phyloP scores from a whole-genome alignment of 2,888 invertebrate species.

The Ellobium chinense region DNA sequence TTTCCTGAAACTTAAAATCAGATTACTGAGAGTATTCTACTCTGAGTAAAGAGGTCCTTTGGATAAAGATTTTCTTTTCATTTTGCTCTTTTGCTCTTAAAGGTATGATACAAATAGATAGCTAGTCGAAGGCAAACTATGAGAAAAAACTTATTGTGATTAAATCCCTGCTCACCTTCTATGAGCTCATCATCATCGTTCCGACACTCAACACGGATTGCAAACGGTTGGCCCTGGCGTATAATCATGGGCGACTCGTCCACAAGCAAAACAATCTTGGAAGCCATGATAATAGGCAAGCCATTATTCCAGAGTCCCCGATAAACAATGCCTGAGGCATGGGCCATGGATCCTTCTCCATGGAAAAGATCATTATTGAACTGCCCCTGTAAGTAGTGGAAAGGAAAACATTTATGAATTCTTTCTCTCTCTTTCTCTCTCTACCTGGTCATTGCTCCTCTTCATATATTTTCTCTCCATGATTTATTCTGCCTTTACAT shows the following conservation, averaged over 20 bases:
- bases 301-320: constrained; percentile 75
- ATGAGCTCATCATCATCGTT: constrained; percentile 69
- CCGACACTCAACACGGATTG: constrained; percentile 67
- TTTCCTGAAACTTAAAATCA: no score
- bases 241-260: constrained; percentile 56
- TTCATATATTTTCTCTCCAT: no score
- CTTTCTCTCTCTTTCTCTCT: background rate
- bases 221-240: constrained; percentile 69
- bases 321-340: constrained; percentile 75
- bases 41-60: no score
- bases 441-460: no score
- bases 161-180: constrained; percentile 61
- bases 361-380: constrained; percentile 74
- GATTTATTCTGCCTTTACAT: no score
- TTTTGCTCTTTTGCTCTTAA: no score
- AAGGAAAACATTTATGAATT: background rate
- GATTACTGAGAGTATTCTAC: no score
- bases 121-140: no score
- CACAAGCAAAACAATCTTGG: constrained; percentile 64
- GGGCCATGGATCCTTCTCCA: constrained; percentile 74
- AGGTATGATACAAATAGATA: no score
- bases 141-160: no score
- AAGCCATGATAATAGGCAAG: constrained; percentile 67
- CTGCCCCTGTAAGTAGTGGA: constrained; percentile 71
- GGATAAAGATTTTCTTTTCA: no score